Conservation (phyloP, 2,113 vertebrate species). For the Mustela nigripes region DNA sequence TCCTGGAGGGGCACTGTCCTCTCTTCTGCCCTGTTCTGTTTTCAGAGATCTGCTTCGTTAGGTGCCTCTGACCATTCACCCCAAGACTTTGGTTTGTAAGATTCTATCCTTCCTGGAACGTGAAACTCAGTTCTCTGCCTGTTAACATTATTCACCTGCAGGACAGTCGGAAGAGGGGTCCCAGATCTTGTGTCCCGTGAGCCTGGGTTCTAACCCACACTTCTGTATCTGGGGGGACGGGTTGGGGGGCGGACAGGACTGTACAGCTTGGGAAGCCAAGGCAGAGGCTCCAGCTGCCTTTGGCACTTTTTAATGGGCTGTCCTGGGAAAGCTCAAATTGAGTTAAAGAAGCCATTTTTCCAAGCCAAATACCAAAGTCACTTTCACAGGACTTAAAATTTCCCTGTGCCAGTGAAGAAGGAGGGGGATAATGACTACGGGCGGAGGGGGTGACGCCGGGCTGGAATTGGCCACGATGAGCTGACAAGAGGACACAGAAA, state of each 20-base stretch:
- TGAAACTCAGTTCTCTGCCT: accelerated
- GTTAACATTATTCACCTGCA: background rate
- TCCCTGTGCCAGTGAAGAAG: slow-evolving; percentile 44
- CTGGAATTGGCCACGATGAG: slow-evolving; percentile 47
- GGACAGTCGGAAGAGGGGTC: background rate
- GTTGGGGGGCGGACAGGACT: no score
- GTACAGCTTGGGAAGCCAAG: accelerated
- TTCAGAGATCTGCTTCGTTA: slow-evolving; percentile 62
- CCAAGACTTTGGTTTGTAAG: background rate
- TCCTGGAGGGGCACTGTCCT: slow-evolving; percentile 74
- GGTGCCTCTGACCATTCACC: slow-evolving; percentile 37
- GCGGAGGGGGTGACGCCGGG: background rate
- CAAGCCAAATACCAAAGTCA: slow-evolving; percentile 80
- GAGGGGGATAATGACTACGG: accelerated
- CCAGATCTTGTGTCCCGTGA: accelerated
- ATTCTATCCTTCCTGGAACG: background rate
- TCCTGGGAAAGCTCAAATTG: background rate
- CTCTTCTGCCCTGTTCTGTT: slow-evolving; percentile 72
- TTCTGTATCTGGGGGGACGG: background rate
- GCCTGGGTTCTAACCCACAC: background rate
- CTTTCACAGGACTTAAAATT: slow-evolving; percentile 75
- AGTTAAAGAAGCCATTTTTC: slow-evolving; percentile 74
- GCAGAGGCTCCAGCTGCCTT: background rate
- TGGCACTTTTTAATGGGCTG: background rate
- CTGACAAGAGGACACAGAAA: slow-evolving; percentile 52